These are phyloP conservation scores for Ficedula albicollis DNA, from an alignment of 2,797 vertebrate species.

Conservation along the genomic window DNA sequence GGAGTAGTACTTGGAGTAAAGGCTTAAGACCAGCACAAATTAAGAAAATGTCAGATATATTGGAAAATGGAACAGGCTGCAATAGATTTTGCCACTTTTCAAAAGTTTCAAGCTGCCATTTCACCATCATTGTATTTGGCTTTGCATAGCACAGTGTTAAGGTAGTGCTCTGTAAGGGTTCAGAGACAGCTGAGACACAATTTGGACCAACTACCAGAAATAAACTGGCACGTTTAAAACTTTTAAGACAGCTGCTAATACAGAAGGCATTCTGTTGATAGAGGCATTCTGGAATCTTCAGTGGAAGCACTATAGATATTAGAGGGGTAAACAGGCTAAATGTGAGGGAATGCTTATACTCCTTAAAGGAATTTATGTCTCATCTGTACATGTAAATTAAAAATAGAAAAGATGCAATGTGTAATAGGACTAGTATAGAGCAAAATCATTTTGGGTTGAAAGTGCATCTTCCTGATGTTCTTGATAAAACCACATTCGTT, in stretches of 20 bases:
- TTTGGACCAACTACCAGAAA: not conserved
- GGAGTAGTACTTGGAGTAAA: not conserved
- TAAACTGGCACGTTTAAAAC: not conserved
- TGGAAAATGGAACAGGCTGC: not conserved
- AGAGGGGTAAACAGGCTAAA: not conserved
- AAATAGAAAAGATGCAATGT: not conserved
- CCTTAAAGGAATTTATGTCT: not conserved
- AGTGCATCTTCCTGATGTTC: not conserved
- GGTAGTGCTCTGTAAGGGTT: not conserved
- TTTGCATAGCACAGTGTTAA: not conserved
- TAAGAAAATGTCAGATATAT: not conserved
- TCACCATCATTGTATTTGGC: not conserved
- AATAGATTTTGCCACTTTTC: not conserved
- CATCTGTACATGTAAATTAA: not conserved
- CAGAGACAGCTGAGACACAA: not conserved
- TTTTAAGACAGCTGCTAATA: not conserved
- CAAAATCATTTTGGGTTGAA: not conserved
- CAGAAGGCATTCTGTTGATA: not conserved
- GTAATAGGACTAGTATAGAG: not conserved
- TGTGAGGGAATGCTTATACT: not conserved
- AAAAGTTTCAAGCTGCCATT: not conserved
- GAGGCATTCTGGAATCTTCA: not conserved
- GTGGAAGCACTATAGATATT: not conserved
- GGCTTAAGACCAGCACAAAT: not conserved
- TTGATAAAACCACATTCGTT: not conserved